Evolutionary conservation across 2,888 invertebrate species (phyloP), one percentile per base, ranked within the genome.

Genomic region (Microctonus hyperodae): DNA sequence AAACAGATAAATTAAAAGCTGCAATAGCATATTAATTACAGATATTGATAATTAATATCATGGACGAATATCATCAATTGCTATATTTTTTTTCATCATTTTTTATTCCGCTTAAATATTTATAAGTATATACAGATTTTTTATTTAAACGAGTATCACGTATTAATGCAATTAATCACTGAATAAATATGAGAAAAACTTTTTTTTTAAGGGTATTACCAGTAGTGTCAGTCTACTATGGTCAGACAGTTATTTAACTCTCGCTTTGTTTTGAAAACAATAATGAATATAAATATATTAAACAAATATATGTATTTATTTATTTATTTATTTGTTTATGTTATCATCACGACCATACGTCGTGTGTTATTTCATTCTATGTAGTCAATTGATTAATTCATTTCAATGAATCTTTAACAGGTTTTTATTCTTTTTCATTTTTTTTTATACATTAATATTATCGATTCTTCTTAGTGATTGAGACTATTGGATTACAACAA

Each of bases 321-420:
- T 2, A 25, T 23, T 1, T 4, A 7, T 50, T 50, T 7, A 25
- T 5, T 25, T 25, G 11, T 23, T 40, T 40, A 11, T 35, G 10
- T 44, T 16, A 22, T 16, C 2, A 3, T 35, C 22, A 20, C 16
- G 33, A 60, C 31, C 10, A 33, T 44, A 28, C 44, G 7, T 58
- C 11, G 16, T 40, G 35, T 37, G 37, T 22, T 35, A 28, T 7
- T 7, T 22, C 22, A 28, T 7, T 7, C 7, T 44, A 11, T 50
- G 13, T 11, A 22, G 48, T 16, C 9, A 22, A 16, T 22, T 50
- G 13, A 33, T 60, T 35, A 60, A 31, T 60, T 48, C 25, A 33
- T 50, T 44, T 28, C 31, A 48, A 60, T 60, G 60, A 50, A 60
- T 69, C 65, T 65, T 67, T 56, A 70, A 37, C 48, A 40, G 60